Conservation (phyloP, 1,140 invertebrate species). For the Stratiolaelaps scimitus region DNA sequence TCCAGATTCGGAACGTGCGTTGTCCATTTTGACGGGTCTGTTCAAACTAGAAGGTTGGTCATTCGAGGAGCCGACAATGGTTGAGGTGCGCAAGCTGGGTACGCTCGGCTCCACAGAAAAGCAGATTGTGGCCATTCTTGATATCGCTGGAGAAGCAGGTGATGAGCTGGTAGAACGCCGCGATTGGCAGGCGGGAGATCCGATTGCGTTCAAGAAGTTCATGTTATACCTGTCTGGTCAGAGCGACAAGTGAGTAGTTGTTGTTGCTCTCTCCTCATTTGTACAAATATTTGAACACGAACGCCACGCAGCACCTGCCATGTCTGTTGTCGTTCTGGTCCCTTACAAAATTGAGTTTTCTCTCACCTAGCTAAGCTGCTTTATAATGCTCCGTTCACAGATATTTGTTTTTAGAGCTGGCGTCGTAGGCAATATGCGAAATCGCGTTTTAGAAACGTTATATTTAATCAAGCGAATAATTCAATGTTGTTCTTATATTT, state of each 20-base stretch:
- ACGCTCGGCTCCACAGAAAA: neutral
- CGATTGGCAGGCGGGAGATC: constrained; percentile 3
- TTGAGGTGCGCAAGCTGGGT: neutral
- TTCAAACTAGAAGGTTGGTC: constrained; percentile 5
- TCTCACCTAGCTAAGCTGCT: too few species aligned
- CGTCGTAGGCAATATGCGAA: too few species aligned
- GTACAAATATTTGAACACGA: too few species aligned
- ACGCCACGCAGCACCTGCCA: too few species aligned
- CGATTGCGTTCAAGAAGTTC: constrained; percentile 15
- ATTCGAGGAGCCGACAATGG: neutral
- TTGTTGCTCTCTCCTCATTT: too few species aligned
- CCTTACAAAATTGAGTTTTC: too few species aligned
- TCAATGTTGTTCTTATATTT: too few species aligned
- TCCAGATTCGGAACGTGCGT: neutral
- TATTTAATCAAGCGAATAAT: too few species aligned
- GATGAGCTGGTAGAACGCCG: neutral
- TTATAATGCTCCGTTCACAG: too few species aligned
- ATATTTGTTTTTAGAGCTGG: too few species aligned
- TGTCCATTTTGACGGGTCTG: neutral
- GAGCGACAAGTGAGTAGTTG: neutral
- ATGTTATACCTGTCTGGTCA: constrained; percentile 11
- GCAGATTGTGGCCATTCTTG: neutral
- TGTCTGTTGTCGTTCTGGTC: too few species aligned
- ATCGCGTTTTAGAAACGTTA: too few species aligned
- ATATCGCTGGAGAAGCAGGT: neutral